Evolutionary conservation across 2,797 vertebrate genomes (phyloP), one percentile per base, ranked within the genome.

Genomic region (Sciaenops ocellatus): DNA sequence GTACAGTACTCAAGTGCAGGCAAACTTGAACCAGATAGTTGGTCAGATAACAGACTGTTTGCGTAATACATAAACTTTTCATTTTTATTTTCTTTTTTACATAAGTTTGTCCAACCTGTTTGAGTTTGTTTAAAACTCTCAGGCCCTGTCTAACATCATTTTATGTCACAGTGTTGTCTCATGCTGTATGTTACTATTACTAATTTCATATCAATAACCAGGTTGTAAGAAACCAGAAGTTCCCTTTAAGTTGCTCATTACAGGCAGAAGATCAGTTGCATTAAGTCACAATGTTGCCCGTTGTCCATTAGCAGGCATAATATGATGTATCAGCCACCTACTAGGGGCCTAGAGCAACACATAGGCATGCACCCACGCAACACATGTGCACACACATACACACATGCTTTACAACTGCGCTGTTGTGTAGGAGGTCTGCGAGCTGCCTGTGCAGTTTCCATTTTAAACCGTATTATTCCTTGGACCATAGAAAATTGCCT

Each of bases 311-410:
- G 75, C 59, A 81, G 69, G 76, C 79, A 79, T 80, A 82, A 87
- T 78, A 69, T 80, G 85, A 90, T 87, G 87, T 72, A 82, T 93
- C 89, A 90, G 88, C 87, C 88, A 89, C 87, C 84, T 84, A 91
- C 91, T n/a, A 79, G 28, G 72, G 62, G 64, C 63, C 79, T 72
- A 30, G 38, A 85, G 81, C 78, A 70, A 64, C 81, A 81, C 72
- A 70, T 78, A 75, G 18, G 64, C 76, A 16, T 20, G 59, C 80
- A 80, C 86, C 79, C 87, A 86, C 79, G 52, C 78, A 89, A 82
- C 72, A 80, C 87, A 90, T 67, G 65, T 65, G 60, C 79, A 62
- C 82, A 64, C 73, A 75, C 67, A 62, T 62, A 84, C 86, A 85
- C 82, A 84, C 73, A 54, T 56, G 79, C 78, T 70, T 78, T 82